A percentile compares a stretch with the other conserved stretches of the same genome.
Evolutionary conservation across 2,113 vertebrate genomes (phyloP).

Genomic region (Silurus glanis): DNA sequence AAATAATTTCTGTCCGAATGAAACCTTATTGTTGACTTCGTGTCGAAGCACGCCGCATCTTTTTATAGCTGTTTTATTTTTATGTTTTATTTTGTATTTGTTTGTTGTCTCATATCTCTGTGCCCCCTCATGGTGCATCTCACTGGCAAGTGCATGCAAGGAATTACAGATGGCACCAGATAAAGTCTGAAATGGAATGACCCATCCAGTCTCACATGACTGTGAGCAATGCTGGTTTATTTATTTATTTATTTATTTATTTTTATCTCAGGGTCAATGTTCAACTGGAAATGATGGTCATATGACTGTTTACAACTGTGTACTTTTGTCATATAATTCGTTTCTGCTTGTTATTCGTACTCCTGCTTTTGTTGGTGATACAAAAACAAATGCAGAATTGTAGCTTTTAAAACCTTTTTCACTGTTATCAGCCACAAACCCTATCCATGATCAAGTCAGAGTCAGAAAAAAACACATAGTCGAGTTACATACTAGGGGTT

Average conservation of each 20-base stretch:
- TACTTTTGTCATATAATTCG: not conserved
- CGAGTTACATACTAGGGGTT: not conserved
- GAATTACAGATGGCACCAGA: conserved; percentile 27
- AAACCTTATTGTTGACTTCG: not conserved
- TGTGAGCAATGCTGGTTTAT: not conserved
- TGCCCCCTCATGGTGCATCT: conserved; percentile 3
- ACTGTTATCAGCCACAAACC: not conserved
- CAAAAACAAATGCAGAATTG: not conserved
- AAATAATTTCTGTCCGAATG: not conserved
- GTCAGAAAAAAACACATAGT: not conserved
- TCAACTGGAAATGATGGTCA: conserved; percentile 23
- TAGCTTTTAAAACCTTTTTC: not conserved
- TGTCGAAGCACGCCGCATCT: conserved; percentile 18
- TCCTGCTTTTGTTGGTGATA: not conserved
- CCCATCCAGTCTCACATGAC: conserved; percentile 11
- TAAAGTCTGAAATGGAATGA: conserved; percentile 43
- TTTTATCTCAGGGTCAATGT: conserved; percentile 39
- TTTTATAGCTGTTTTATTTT: conserved; percentile 12
- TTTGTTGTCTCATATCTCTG: not conserved
- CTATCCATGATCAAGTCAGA: not conserved
- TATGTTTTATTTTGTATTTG: not conserved
- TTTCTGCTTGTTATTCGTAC: not conserved
- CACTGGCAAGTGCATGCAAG: conserved; percentile 31
- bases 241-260: conserved; percentile 6
- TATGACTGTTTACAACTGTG: conserved; percentile 24